phyloP scores from a whole-genome alignment of 1,140 invertebrate genomes.

The Caenorhabditis briggsae region DNA sequence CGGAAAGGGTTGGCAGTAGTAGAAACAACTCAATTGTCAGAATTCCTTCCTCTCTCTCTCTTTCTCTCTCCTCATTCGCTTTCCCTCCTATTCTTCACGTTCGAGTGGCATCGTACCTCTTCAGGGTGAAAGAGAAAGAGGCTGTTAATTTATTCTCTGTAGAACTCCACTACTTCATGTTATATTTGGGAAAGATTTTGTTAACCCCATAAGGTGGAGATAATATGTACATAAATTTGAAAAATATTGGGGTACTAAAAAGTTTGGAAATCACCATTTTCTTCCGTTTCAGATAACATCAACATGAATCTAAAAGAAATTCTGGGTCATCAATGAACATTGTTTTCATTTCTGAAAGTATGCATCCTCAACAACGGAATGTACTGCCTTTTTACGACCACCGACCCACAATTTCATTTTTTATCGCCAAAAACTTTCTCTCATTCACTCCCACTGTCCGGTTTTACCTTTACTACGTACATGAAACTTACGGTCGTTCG shows the following conservation, averaged over 20 bases:
- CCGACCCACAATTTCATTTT: constrained; percentile 14
- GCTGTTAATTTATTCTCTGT: constrained; percentile 36
- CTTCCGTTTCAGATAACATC: no score
- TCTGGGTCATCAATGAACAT: background rate
- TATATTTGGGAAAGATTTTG: background rate
- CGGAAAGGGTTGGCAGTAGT: constrained; percentile 9
- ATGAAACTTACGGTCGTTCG: constrained; percentile 8
- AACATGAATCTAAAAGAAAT: no score
- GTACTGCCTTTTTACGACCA: constrained; percentile 32
- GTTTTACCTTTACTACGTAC: constrained; percentile 6
- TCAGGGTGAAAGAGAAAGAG: constrained; percentile 28
- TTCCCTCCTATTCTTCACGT: constrained; percentile 1
- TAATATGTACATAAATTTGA: no score
- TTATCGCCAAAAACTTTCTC: constrained; percentile 14
- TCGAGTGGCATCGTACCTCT: constrained; percentile 44
- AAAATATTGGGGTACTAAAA: no score
- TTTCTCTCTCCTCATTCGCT: background rate
- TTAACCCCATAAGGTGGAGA: no score
- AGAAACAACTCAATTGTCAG: constrained; percentile 49
- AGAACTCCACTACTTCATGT: background rate
- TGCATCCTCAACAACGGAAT: background rate
- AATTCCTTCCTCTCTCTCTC: constrained; percentile 3
- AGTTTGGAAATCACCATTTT: no score
- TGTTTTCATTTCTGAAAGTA: background rate
- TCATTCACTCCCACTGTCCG: constrained; percentile 26